Conservation (phyloP, 1,140 invertebrate species). For the Drosophila virilis region DNA sequence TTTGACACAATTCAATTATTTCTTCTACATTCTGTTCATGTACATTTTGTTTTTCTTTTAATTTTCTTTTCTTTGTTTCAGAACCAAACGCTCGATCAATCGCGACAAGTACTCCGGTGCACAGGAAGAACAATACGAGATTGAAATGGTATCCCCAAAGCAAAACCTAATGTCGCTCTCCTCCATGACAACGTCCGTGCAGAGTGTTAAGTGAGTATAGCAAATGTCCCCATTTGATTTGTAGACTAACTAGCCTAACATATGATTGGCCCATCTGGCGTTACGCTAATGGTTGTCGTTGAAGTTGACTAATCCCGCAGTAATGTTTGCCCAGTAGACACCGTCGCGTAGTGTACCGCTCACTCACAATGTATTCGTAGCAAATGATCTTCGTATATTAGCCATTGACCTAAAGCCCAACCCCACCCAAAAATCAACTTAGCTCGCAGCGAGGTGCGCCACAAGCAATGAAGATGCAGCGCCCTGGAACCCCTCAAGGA, state of each 20-base stretch:
- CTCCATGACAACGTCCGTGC: conserved; percentile 80
- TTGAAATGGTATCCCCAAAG: conserved; percentile 51
- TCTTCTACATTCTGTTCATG: conserved; percentile 7
- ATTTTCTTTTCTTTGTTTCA: conserved; percentile 46
- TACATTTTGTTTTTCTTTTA: conserved; percentile 11
- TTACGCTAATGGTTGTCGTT: conserved; percentile 60
- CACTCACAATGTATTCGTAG: conserved; percentile 22
- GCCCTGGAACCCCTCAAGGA: conserved; percentile 10
- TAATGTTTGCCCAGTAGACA: conserved; percentile 31
- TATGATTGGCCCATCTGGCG: conserved; percentile 52
- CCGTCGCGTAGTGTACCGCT: conserved; percentile 24
- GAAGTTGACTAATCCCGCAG: conserved; percentile 28
- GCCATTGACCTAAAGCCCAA: conserved; percentile 2
- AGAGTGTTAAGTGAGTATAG: conserved; percentile 77
- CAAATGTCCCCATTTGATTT: background rate
- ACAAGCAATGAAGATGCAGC: conserved; percentile 6
- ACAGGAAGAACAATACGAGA: conserved; percentile 61
- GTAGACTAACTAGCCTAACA: conserved; percentile 33
- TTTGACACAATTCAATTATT: background rate
- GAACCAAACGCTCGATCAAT: conserved; percentile 77
- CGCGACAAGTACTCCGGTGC: conserved; percentile 80
- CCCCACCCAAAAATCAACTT: conserved; percentile 7
- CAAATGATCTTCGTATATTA: background rate
- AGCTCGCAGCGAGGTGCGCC: conserved; percentile 17
- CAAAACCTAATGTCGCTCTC: conserved; percentile 51